Evolutionary conservation across 2,113 vertebrate species (phyloP).

Genomic region (Triplophysa dalaica): DNA sequence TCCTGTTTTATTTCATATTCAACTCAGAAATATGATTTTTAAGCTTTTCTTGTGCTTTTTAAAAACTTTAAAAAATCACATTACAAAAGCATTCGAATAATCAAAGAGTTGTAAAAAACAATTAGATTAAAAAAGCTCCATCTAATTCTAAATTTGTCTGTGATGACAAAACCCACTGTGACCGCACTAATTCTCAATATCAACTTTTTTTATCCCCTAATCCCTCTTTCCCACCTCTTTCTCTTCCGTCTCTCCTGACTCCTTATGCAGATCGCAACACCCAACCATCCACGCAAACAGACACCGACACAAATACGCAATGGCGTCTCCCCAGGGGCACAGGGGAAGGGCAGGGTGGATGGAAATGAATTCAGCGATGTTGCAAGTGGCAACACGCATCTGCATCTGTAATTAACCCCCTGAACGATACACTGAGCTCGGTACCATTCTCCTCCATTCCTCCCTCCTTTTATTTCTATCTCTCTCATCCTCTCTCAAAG

Average conservation of each 20-base stretch:
- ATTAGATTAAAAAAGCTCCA: neutral
- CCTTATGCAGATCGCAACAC: slow-evolving; percentile 72
- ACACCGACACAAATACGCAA: slow-evolving; percentile 28
- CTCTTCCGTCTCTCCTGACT: slow-evolving; percentile 64
- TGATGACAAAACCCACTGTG: neutral
- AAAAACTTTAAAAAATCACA: neutral
- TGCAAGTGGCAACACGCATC: slow-evolving; percentile 81
- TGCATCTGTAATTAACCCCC: slow-evolving; percentile 81
- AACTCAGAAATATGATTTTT: neutral
- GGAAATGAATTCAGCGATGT: slow-evolving; percentile 83
- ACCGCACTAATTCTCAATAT: slow-evolving; percentile 5
- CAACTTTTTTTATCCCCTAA: neutral
- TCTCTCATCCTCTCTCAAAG: slow-evolving; percentile 73
- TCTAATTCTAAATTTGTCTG: neutral
- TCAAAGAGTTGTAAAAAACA: neutral
- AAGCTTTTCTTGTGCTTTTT: neutral
- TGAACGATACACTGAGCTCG: slow-evolving; percentile 71
- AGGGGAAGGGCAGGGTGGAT: slow-evolving; percentile 77
- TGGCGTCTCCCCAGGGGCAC: slow-evolving; percentile 73
- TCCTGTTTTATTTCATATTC: neutral
- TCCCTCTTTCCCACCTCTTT: slow-evolving; percentile 48
- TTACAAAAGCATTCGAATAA: neutral
- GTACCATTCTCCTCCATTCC: slow-evolving; percentile 40
- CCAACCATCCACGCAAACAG: slow-evolving; percentile 31
- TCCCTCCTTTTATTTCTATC: slow-evolving; percentile 62